Evolutionary conservation across 1,140 invertebrate genomes (phyloP), one percentile per base, ranked within the genome.

Genomic region (Bombyx mandarina): DNA sequence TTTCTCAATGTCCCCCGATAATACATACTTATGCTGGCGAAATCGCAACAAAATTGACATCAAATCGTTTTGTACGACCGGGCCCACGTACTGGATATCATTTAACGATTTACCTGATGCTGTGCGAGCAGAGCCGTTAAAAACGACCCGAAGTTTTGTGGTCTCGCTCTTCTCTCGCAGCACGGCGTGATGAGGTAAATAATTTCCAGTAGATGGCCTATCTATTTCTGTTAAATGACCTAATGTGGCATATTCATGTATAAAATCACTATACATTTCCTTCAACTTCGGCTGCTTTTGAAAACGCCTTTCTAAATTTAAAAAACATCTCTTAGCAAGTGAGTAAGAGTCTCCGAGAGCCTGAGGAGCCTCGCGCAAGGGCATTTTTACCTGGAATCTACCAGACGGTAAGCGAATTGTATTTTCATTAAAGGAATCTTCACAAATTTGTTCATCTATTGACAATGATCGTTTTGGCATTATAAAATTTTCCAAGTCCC

Each of bases 1-100:
- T 61, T 83, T 77, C 10, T 63, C 59, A 7, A 86, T 68, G 58
- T 88, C 84, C 0, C 70, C 73, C 7, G 51, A 56, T 6, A 49
- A 50, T 10, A 61, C 61, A 8, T 57, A 59, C 49, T 26, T 50
- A 57, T 62, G 51, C 8, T 56, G 63, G 8, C 63, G 26, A 44
- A 64, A 64, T 6, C 58, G 47, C 1, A 61, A 8, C 10, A 66
- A 45, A 7, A 66, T 62, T 5, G 45, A 58, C 26, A 62, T 45
- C 1, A 58, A 55, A 18, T 66, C 60, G 53, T 60, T 60, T 43
- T 66, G 60, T 9, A 66, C 18, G 2, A 44, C 7, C n/a, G 60
- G 52, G 8, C 60, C 46, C 35, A 52, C 6, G n/a, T n/a, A 43
- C 43, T 62, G 61, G 8, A 66, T 62, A 18, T 66, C 56, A 49